phyloP scores from a whole-genome alignment of 2,888 invertebrate species.

The Exephanes ischioxanthus region DNA sequence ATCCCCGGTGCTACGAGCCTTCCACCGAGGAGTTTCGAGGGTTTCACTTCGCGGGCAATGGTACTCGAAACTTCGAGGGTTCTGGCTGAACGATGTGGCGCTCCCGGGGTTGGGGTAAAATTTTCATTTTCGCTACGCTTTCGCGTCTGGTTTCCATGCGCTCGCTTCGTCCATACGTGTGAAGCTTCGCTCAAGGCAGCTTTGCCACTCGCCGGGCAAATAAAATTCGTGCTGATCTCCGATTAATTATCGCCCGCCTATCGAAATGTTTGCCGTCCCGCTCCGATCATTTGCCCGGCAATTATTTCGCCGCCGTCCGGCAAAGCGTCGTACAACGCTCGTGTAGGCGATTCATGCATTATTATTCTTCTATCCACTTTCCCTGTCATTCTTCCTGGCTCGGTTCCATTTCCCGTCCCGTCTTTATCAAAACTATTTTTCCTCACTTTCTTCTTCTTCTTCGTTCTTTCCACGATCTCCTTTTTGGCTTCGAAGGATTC shows the following conservation, averaged over 20 bases:
- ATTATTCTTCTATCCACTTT: neutral
- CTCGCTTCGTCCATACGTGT: neutral
- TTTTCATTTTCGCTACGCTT: constrained; percentile 4
- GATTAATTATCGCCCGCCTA: neutral
- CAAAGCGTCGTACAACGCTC: neutral
- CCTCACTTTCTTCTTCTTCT: constrained; percentile 20
- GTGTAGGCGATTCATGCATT: too few relatives aligned
- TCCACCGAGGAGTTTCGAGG: constrained; percentile 41
- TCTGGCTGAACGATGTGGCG: constrained; percentile 27
- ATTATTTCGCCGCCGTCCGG: too few relatives aligned
- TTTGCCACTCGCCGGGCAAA: neutral
- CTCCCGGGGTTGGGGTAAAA: constrained; percentile 18
- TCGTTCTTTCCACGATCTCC: constrained; percentile 54
- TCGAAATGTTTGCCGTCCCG: neutral
- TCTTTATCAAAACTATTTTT: neutral
- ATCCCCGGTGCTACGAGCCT: constrained; percentile 3
- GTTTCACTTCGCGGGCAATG: constrained; percentile 46
- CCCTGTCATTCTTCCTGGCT: neutral
- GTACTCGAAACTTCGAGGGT: constrained; percentile 52
- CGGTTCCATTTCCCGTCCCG: neutral
- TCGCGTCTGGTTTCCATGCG: neutral
- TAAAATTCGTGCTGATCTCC: neutral
- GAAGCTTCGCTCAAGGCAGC: neutral
- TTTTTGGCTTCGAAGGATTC: constrained; percentile 18
- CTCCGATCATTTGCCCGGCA: neutral